Evolutionary conservation across 2,888 invertebrate species (phyloP).

Genomic region (Heteromyza rotundicornis): DNA sequence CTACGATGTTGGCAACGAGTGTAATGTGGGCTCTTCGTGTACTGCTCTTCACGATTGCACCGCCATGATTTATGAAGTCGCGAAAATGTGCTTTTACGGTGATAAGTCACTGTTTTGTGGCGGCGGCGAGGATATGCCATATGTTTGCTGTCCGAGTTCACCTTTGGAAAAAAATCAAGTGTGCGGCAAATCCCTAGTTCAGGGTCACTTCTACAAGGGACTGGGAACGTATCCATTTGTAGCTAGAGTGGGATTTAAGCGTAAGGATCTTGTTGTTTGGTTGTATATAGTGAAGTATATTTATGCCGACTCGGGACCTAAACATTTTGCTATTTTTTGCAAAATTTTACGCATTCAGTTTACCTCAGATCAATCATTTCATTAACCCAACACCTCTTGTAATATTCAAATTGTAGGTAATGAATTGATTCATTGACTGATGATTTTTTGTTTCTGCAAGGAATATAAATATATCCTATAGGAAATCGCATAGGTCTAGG

Average conservation of each 20-base stretch:
- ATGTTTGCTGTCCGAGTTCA: slow-evolving; percentile 61
- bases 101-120: slow-evolving; percentile 61
- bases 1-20: slow-evolving; percentile 47
- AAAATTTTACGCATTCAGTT: background rate
- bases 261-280: too few relatives aligned
- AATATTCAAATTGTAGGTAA: too few relatives aligned
- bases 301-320: background rate
- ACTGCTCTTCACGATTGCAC: slow-evolving; percentile 61
- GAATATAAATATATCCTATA: too few relatives aligned
- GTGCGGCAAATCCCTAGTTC: slow-evolving; percentile 72
- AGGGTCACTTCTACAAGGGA: slow-evolving; percentile 70
- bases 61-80: slow-evolving; percentile 59
- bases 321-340: background rate
- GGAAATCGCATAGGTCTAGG: too few relatives aligned
- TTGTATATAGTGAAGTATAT: background rate
- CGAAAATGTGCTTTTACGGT: slow-evolving; percentile 61
- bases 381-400: too few relatives aligned
- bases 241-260: slow-evolving; percentile 76
- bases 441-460: too few relatives aligned
- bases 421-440: too few relatives aligned
- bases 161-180: slow-evolving; percentile 63
- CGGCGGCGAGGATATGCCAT: slow-evolving; percentile 58
- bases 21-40: slow-evolving; percentile 57
- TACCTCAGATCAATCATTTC: too few relatives aligned
- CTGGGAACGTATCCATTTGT: slow-evolving; percentile 80